Evolutionary conservation across 2,888 invertebrate species (phyloP), one percentile per base, ranked within the genome.

Genomic region (Octodonta nipae): DNA sequence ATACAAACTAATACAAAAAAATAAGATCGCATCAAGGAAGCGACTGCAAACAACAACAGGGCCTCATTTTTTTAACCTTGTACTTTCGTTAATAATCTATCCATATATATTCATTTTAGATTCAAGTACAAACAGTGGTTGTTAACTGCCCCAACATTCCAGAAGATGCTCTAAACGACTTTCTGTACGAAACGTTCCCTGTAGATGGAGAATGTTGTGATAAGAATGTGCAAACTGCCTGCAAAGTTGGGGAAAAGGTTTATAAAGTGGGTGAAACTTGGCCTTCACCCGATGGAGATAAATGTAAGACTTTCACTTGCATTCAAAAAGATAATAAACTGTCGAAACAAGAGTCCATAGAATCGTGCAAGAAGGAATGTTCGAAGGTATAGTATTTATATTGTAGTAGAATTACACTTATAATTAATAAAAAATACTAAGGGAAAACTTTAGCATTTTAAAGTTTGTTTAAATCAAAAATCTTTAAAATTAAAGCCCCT

Each of bases 151-250:
- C 67, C 0, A 60, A 59, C 31, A 50, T 70, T 1, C 50, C 68
- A 1, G 54, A 54, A 12, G 64, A 64, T 51, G 51, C 57, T 15
- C 30, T 46, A 11, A 40, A 48, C 26, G 66, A 71, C 45, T 77
- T 66, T 46, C 66, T 68, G n/a, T 50, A 71, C 30, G 63, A 68
- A 37, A 58, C 63, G 2, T 54, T 58, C 31, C 55, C 55, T 31
- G 45, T 68, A 0, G 51, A 61, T 1, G 70, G 68, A 2, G 52
- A 70, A 42, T 78, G 78, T 48, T 78, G 78, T 43, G 64, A 65
- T n/a, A 56, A 56, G 17, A 56, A 63, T 13, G 63, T 66, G 36
- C 65, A 64, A 1, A 55, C 63, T 7, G 73, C 71, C 2, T 79
- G 79, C 45, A 61, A 67, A 42, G 63, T 66, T 14, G 58, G 54